These are phyloP conservation scores for Pogonus chalceus DNA, from an alignment of 1,140 invertebrate genomes.

Conservation along the genomic window DNA sequence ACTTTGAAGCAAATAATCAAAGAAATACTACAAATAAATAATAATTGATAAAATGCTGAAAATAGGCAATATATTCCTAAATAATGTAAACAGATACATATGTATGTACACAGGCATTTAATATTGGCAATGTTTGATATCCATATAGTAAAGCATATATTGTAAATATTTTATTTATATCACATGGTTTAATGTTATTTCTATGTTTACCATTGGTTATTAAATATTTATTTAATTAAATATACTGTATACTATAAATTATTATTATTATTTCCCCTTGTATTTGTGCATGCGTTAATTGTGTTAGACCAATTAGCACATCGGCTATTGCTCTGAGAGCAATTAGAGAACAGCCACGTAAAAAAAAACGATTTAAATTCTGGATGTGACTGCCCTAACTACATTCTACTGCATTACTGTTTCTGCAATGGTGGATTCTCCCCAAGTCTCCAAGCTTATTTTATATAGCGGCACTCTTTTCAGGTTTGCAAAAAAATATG, in stretches of 20 bases:
- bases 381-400: not conserved
- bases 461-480: too few species aligned
- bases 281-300: slow-evolving; percentile 6
- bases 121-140: too few species aligned
- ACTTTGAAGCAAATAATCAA: too few species aligned
- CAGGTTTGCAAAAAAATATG: too few species aligned
- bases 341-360: not conserved
- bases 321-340: not conserved
- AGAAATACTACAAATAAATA: too few species aligned
- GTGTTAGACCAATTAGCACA: slow-evolving; percentile 1
- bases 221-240: slow-evolving; percentile 6
- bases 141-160: too few species aligned
- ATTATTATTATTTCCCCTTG: slow-evolving; percentile 6
- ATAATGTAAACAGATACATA: too few species aligned
- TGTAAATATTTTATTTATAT: too few species aligned
- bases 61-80: too few species aligned
- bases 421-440: not conserved
- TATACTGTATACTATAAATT: not conserved
- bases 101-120: too few species aligned
- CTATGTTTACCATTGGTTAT: not conserved
- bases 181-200: not conserved
- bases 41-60: too few species aligned
- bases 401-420: not conserved
- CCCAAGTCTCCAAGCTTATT: too few species aligned
- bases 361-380: slow-evolving; percentile 4